phyloP scores from a whole-genome alignment of 1,140 invertebrate genomes.

The Euglossa dilemma region DNA sequence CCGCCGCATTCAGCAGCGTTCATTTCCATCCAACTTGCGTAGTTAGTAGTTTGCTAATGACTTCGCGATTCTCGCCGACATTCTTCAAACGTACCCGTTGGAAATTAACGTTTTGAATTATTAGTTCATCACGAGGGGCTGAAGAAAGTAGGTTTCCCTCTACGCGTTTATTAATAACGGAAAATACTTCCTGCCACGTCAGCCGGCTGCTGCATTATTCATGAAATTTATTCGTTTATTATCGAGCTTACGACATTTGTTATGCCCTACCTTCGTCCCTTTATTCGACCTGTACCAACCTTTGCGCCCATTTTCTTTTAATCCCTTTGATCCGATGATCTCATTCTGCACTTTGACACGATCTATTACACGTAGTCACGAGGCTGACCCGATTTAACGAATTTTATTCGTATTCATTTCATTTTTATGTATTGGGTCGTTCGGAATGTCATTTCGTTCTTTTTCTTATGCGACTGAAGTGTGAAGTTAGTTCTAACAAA shows the following conservation, averaged over 20 bases:
- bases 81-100: conserved; percentile 17
- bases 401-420: too few species aligned
- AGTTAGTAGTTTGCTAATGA: conserved; percentile 31
- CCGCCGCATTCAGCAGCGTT: not conserved
- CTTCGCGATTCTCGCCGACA: conserved; percentile 30
- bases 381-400: too few species aligned
- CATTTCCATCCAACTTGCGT: not conserved
- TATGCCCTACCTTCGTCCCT: not conserved
- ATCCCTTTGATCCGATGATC: too few species aligned
- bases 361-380: too few species aligned
- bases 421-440: too few species aligned
- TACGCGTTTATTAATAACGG: conserved; percentile 23
- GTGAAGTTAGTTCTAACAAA: too few species aligned
- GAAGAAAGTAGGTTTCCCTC: not conserved
- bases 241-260: conserved; percentile 16
- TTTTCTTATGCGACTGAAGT: too few species aligned
- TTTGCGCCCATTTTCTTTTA: too few species aligned
- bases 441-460: too few species aligned
- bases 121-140: conserved; percentile 9
- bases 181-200: not conserved
- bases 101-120: conserved; percentile 28
- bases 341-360: too few species aligned
- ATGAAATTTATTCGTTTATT: conserved; percentile 16
- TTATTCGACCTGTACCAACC: not conserved
- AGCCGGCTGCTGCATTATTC: conserved; percentile 16